phyloP scores from a whole-genome alignment of 2,797 vertebrate genomes.

The Podarcis siculus region DNA sequence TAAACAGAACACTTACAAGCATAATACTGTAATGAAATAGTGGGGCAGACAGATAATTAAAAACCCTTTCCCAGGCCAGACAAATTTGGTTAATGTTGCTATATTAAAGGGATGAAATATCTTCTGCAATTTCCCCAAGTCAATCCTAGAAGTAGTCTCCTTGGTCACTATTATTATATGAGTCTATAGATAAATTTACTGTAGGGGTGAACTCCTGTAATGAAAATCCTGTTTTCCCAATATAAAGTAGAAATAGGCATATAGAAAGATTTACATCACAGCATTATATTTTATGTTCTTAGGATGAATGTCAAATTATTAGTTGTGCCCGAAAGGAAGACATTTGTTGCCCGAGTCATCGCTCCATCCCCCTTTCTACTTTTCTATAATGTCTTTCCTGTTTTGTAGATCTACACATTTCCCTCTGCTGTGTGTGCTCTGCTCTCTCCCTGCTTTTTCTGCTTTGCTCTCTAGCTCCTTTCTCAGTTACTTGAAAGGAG shows the following conservation, averaged over 20 bases:
- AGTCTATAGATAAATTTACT: neutral
- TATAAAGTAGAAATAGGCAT: neutral
- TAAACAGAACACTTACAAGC: neutral
- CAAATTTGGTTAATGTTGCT: neutral
- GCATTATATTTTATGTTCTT: constrained; percentile 20
- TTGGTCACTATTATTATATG: neutral
- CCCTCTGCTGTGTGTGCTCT: constrained; percentile 21
- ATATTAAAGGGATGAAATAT: neutral
- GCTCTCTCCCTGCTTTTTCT: constrained; percentile 5
- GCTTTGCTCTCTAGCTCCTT: constrained; percentile 11
- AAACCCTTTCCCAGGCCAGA: neutral
- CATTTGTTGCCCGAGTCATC: neutral
- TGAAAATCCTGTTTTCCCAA: neutral
- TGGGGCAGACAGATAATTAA: neutral
- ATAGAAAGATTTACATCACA: neutral
- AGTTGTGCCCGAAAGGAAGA: constrained; percentile 9
- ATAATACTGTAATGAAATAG: neutral
- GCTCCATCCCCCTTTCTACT: neutral
- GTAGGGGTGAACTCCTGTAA: neutral
- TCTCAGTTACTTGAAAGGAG: neutral
- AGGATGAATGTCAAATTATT: constrained; percentile 13
- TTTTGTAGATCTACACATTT: neutral
- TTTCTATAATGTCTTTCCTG: constrained; percentile 21
- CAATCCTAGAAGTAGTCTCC: neutral
- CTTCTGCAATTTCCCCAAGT: neutral